phyloP scores from a whole-genome alignment of 2,888 invertebrate genomes.

The Myopa tessellatipennis region DNA sequence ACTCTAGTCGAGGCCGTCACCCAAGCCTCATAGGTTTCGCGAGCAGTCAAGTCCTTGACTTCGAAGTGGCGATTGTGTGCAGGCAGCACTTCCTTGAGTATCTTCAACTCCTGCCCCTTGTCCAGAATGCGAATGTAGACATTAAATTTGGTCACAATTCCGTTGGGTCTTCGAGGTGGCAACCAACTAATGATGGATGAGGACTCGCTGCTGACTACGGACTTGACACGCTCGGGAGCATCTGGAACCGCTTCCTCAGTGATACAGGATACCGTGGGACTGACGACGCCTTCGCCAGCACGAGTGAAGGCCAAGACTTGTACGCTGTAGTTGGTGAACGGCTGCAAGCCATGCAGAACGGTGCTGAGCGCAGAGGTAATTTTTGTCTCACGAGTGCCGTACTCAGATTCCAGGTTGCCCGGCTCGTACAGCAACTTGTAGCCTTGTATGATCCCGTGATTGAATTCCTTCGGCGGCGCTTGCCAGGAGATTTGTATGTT shows the following conservation, averaged over 20 bases:
- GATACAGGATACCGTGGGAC: conserved; percentile 71
- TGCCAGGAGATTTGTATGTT: conserved; percentile 80
- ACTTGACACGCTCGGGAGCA: conserved; percentile 74
- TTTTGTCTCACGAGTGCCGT: conserved; percentile 69
- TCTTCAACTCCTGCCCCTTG: conserved; percentile 71
- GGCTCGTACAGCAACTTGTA: conserved; percentile 81
- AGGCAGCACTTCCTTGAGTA: conserved; percentile 67
- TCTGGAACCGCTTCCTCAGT: conserved; percentile 74
- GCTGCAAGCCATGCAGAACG: conserved; percentile 72
- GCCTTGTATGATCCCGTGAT: conserved; percentile 78
- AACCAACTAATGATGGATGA: conserved; percentile 75
- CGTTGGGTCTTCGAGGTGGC: conserved; percentile 74
- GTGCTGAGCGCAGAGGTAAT: conserved; percentile 71
- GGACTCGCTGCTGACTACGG: conserved; percentile 72
- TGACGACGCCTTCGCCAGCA: conserved; percentile 73
- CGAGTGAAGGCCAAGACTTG: conserved; percentile 74
- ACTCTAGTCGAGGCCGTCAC: conserved; percentile 74
- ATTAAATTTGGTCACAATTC: conserved; percentile 73
- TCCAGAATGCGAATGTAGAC: conserved; percentile 72
- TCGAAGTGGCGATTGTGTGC: conserved; percentile 71
- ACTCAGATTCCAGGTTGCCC: conserved; percentile 62
- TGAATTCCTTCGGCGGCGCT: conserved; percentile 73
- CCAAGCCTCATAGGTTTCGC: conserved; percentile 73
- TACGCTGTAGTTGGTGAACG: conserved; percentile 75
- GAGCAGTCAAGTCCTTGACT: conserved; percentile 70